Conservation (phyloP, 1,140 invertebrate genomes). For the Bathynomus jamesi region DNA sequence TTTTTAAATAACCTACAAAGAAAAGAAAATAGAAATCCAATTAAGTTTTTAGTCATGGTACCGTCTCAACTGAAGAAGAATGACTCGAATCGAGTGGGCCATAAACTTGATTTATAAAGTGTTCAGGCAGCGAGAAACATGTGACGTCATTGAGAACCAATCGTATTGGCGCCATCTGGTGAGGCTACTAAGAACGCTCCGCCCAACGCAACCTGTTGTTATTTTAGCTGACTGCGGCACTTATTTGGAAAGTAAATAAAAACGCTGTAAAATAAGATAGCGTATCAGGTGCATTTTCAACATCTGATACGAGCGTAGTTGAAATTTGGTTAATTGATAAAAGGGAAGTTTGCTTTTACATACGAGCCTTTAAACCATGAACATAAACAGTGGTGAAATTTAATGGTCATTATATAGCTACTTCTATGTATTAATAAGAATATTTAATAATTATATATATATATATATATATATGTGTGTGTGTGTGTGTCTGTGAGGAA, state of each 20-base stretch:
- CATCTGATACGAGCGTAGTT: too few species aligned
- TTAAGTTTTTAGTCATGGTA: not conserved
- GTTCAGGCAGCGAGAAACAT: not conserved
- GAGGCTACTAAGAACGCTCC: not conserved
- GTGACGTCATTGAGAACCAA: not conserved
- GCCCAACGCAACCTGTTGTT: not conserved
- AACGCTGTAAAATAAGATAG: too few species aligned
- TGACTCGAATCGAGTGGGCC: not conserved
- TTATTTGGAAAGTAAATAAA: not conserved
- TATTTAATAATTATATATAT: too few species aligned
- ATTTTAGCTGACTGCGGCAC: not conserved
- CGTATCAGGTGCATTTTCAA: too few species aligned
- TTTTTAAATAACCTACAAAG: not conserved
- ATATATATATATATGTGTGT: too few species aligned
- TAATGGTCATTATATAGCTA: too few species aligned
- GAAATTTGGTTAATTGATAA: too few species aligned
- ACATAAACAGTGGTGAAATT: too few species aligned
- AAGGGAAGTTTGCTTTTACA: too few species aligned
- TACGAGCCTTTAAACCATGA: too few species aligned
- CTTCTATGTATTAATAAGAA: too few species aligned
- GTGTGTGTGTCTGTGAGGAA: too few species aligned
- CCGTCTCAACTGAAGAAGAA: not conserved
- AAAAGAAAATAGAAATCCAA: not conserved
- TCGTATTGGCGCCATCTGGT: not conserved
- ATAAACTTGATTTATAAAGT: not conserved